Evolutionary conservation across 2,888 invertebrate genomes (phyloP).

Genomic region (Drosophila limbata): DNA sequence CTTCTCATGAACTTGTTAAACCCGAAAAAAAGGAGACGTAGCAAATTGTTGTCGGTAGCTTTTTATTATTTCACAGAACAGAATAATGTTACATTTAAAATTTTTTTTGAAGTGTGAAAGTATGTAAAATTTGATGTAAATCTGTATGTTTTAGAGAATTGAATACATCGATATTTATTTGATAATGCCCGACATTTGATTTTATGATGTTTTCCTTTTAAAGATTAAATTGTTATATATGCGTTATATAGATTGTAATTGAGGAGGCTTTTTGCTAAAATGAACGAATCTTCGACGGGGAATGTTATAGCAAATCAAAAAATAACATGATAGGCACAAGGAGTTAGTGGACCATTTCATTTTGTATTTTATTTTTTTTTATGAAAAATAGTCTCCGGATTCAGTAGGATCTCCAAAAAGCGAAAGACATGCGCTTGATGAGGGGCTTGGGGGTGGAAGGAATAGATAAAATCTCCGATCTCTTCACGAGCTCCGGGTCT

Average conservation of each 20-base stretch:
- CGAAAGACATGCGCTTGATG: slow-evolving; percentile 6
- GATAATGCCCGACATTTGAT: slow-evolving; percentile 41
- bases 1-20: too few species aligned
- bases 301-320: slow-evolving; percentile 6
- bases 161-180: slow-evolving; percentile 6
- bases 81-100: slow-evolving; percentile 38
- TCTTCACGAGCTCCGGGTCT: slow-evolving; percentile 6
- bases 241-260: slow-evolving; percentile 32
- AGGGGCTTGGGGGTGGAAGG: background rate
- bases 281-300: slow-evolving; percentile 13
- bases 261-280: slow-evolving; percentile 11
- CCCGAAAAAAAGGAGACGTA: too few species aligned
- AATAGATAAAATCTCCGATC: slow-evolving; percentile 1
- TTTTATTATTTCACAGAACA: slow-evolving; percentile 59
- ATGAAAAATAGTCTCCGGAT: slow-evolving; percentile 9
- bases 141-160: slow-evolving; percentile 2
- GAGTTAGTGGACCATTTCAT: slow-evolving; percentile 10
- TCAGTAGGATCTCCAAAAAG: background rate
- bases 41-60: slow-evolving; percentile 37
- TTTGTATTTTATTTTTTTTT: background rate
- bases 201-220: slow-evolving; percentile 28
- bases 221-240: slow-evolving; percentile 56
- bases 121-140: slow-evolving; percentile 37
- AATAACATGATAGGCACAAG: slow-evolving; percentile 1
- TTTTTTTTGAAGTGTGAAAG: slow-evolving; percentile 35